Evolutionary conservation across 2,113 vertebrate species (phyloP), one percentile per base, ranked within the genome.

Genomic region (Siniperca knerii): DNA sequence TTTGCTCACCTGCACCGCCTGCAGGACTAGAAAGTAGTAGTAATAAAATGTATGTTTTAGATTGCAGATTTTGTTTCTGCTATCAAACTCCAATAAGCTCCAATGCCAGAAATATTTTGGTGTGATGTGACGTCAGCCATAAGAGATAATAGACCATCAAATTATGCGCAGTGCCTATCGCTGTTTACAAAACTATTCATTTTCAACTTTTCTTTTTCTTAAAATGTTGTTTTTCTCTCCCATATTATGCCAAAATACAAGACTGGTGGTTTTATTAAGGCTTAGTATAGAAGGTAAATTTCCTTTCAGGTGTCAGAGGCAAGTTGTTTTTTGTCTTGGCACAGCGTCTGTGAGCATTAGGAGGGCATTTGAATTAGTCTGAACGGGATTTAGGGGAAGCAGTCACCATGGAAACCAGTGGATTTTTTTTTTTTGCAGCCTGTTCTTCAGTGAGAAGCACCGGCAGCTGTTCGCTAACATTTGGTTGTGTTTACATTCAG

Each of bases 331-430:
- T 46, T 66, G 42, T 79, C 55, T 71, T 75, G 68, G 61, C 48
- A 15, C 29, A 0, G 58, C 20, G 2, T 70, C 44, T 23, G 72
- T 29, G 71, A 85, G 77, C 77, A 44, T 85, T 40, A 70, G 73
- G 75, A 72, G 64, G 67, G 68, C 68, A 82, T 84, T 4, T 69
- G 29, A 82, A 75, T 75, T 3, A 68, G 81, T 23, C 61, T 76
- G 67, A 77, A 42, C 1, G 3, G 67, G 75, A 72, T 80, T 76
- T 55, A 21, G 46, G 78, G 78, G 71, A 87, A 70, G 75, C 62
- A 61, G 79, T 92, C 52, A 3, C 87, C 91, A 91, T 91, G 84
- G 91, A 88, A 88, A 91, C 91, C 60, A 58, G 71, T 12, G 67
- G 0, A 65, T 66, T 58, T 58, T 13, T 16, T 16, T 42, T 70